phyloP scores from a whole-genome alignment of 2,888 invertebrate genomes.

The Sicus ferrugineus region DNA sequence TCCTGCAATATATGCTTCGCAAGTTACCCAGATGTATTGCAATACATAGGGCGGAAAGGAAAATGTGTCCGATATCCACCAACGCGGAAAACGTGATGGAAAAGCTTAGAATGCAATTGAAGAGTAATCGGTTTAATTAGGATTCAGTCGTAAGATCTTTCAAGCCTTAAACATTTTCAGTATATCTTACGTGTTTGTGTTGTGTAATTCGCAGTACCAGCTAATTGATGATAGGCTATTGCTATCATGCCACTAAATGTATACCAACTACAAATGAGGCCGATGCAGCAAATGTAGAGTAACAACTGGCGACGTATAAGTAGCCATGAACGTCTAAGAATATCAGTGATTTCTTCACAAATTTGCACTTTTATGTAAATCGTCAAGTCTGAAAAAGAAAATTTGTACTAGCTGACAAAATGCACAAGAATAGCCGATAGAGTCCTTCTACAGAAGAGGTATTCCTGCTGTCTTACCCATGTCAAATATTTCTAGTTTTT shows the following conservation, averaged over 20 bases:
- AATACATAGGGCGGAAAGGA: conserved; percentile 35
- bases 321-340: conserved; percentile 34
- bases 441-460: background rate
- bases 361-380: conserved; percentile 19
- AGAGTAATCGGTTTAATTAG: background rate
- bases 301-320: conserved; percentile 33
- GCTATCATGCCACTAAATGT: conserved; percentile 22
- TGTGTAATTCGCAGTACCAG: conserved; percentile 17
- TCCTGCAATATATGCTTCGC: conserved; percentile 28
- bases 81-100: conserved; percentile 34
- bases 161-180: background rate
- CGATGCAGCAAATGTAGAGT: conserved; percentile 10
- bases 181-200: conserved; percentile 1
- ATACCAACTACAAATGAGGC: conserved; percentile 22
- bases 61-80: conserved; percentile 32
- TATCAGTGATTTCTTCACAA: conserved; percentile 23
- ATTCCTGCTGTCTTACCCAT: conserved; percentile 23
- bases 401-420: background rate
- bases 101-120: conserved; percentile 21
- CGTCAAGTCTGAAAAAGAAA: conserved; percentile 22
- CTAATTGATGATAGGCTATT: conserved; percentile 24
- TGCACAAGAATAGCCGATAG: conserved; percentile 6
- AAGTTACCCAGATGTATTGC: conserved; percentile 28
- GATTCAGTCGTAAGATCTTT: background rate
- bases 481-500: conserved; percentile 36